A percentile compares a stretch with the other conserved stretches of the same genome.
Conservation (phyloP, 1,140 invertebrate genomes). For the Temnothorax nylanderi region DNA sequence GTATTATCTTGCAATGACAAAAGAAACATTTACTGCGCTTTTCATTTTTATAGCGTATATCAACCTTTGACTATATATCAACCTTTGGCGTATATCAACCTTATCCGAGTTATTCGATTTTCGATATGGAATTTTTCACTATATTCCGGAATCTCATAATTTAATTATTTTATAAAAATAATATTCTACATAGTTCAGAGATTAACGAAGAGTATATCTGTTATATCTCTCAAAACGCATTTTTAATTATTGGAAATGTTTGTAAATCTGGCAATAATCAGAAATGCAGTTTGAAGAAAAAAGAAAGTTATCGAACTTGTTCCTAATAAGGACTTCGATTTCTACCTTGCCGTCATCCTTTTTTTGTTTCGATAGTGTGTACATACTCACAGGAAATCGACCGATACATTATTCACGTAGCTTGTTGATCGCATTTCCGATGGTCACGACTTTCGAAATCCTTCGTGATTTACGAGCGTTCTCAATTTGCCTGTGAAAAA, state of each 20-base stretch:
- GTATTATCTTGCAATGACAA: background rate
- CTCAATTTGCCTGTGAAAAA: constrained; percentile 20
- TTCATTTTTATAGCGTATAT: background rate
- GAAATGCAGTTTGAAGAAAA: background rate
- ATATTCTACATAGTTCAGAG: no score
- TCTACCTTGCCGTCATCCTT: background rate
- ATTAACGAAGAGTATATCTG: background rate
- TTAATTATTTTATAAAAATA: background rate
- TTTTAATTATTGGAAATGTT: background rate
- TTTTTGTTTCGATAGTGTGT: background rate
- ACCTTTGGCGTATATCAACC: background rate
- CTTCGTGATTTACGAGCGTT: constrained; percentile 37
- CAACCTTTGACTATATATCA: background rate
- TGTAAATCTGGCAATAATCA: background rate
- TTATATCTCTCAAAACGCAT: background rate
- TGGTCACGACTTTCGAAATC: constrained; percentile 1
- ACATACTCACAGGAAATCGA: background rate
- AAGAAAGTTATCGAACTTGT: background rate
- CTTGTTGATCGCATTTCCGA: background rate
- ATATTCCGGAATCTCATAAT: background rate
- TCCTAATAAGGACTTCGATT: background rate
- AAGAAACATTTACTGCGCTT: constrained; percentile 17
- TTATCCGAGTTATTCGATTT: background rate
- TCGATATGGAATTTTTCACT: background rate
- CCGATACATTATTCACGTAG: constrained; percentile 22